phyloP scores from a whole-genome alignment of 2,888 invertebrate species.

The Endotricha flammealis region DNA sequence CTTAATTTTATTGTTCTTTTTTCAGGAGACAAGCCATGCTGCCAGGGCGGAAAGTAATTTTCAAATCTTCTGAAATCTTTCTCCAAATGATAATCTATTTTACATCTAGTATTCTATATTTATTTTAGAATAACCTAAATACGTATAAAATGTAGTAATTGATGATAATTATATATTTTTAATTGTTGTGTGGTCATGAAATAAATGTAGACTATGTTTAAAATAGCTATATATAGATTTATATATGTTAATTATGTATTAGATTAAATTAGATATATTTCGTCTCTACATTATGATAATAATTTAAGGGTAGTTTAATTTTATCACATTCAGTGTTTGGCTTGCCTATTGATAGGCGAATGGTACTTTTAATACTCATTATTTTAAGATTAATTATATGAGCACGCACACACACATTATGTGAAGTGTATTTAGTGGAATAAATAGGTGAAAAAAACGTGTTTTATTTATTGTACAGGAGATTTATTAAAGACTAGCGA shows the following conservation, averaged over 20 bases:
- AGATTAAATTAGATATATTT: constrained; percentile 21
- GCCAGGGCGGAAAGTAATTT: constrained; percentile 51
- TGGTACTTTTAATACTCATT: constrained; percentile 75
- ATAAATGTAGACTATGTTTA: constrained; percentile 21
- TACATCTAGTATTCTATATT: constrained; percentile 26
- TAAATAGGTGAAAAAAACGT: constrained; percentile 16
- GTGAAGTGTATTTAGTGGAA: constrained; percentile 33
- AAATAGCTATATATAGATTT: constrained; percentile 15
- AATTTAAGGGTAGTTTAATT: constrained; percentile 30
- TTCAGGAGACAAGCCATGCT: constrained; percentile 67
- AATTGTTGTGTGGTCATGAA: constrained; percentile 49
- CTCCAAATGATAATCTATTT: constrained; percentile 27
- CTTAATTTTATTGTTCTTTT: constrained; percentile 18
- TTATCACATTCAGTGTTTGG: constrained; percentile 64
- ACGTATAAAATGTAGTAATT: constrained; percentile 27
- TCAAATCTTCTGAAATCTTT: constrained; percentile 14
- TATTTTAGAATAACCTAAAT: constrained; percentile 22
- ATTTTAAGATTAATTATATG: constrained; percentile 41
- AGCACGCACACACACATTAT: constrained; percentile 53
- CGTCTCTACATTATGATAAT: constrained; percentile 34
- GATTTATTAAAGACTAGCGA: no score
- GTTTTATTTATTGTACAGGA: no score
- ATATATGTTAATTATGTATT: constrained; percentile 14
- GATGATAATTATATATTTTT: constrained; percentile 25
- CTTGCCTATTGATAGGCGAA: constrained; percentile 34